Conservation (phyloP, 2,888 invertebrate genomes). For the Asteroscopus sphinx region DNA sequence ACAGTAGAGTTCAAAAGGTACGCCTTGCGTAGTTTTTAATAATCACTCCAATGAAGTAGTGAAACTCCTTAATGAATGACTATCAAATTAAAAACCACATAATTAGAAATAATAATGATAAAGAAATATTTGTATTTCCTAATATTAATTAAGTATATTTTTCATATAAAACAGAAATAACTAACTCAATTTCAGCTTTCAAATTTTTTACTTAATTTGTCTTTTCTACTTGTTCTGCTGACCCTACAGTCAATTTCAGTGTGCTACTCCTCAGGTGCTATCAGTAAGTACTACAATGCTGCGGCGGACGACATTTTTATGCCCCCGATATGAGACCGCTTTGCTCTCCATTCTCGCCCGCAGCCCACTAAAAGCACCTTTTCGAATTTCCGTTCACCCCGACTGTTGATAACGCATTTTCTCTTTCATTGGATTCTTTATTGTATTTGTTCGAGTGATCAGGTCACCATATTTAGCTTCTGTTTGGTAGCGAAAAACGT, state of each 20-base stretch:
- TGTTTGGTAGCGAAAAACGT: background rate
- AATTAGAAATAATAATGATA: too few species aligned
- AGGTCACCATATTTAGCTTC: constrained; percentile 30
- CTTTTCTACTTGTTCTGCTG: constrained; percentile 31
- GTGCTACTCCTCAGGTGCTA: constrained; percentile 63
- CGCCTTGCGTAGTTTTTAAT: too few species aligned
- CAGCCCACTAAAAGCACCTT: constrained; percentile 63
- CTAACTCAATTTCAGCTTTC: background rate
- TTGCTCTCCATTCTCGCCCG: constrained; percentile 62
- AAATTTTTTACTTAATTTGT: background rate
- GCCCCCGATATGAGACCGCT: constrained; percentile 67
- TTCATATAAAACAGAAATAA: too few species aligned
- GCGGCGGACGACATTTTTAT: constrained; percentile 72
- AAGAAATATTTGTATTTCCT: too few species aligned
- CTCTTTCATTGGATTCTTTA: constrained; percentile 66
- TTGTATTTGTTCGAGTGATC: constrained; percentile 50
- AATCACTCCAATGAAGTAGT: too few species aligned
- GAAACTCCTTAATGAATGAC: too few species aligned
- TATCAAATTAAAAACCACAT: too few species aligned
- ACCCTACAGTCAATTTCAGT: constrained; percentile 51
- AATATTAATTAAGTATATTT: too few species aligned
- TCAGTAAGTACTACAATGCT: constrained; percentile 67
- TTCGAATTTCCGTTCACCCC: constrained; percentile 78
- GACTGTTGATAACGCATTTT: constrained; percentile 64
- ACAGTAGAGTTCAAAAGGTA: too few species aligned